Evolutionary conservation across 2,888 invertebrate species (phyloP).

Genomic region (Drosophila acutilabella): DNA sequence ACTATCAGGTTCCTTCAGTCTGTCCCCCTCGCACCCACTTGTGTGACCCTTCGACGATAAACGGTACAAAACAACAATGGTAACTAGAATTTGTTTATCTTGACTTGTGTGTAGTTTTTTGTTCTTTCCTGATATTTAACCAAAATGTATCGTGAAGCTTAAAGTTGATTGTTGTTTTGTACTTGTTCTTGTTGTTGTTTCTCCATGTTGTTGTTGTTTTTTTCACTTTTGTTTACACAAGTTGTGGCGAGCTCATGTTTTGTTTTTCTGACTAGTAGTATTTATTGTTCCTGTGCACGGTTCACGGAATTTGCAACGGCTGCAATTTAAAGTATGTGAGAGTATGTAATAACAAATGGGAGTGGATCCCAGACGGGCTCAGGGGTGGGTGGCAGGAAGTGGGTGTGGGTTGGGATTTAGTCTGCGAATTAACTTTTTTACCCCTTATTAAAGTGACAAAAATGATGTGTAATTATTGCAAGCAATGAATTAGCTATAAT

Average conservation of each 20-base stretch:
- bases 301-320: slow-evolving; percentile 70
- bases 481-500: too few relatives aligned
- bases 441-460: too few relatives aligned
- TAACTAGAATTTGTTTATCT: slow-evolving; percentile 78
- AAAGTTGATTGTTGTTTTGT: slow-evolving; percentile 64
- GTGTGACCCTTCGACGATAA: slow-evolving; percentile 42
- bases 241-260: slow-evolving; percentile 64
- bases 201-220: slow-evolving; percentile 46
- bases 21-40: neutral
- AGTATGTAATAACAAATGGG: slow-evolving; percentile 54
- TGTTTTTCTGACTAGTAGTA: slow-evolving; percentile 54
- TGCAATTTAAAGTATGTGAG: slow-evolving; percentile 63
- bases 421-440: too few relatives aligned
- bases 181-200: slow-evolving; percentile 35
- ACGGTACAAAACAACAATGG: slow-evolving; percentile 67
- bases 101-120: slow-evolving; percentile 66
- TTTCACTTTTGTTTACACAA: slow-evolving; percentile 74
- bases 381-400: too few relatives aligned
- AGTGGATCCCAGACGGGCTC: neutral
- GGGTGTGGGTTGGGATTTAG: too few relatives aligned
- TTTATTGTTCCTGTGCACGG: slow-evolving; percentile 75
- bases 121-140: slow-evolving; percentile 71
- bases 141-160: slow-evolving; percentile 77
- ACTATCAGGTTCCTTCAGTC: slow-evolving; percentile 1
- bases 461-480: too few relatives aligned